Evolutionary conservation across 2,888 invertebrate species (phyloP), one percentile per base, ranked within the genome.

Genomic region (Argyresthia albistria): DNA sequence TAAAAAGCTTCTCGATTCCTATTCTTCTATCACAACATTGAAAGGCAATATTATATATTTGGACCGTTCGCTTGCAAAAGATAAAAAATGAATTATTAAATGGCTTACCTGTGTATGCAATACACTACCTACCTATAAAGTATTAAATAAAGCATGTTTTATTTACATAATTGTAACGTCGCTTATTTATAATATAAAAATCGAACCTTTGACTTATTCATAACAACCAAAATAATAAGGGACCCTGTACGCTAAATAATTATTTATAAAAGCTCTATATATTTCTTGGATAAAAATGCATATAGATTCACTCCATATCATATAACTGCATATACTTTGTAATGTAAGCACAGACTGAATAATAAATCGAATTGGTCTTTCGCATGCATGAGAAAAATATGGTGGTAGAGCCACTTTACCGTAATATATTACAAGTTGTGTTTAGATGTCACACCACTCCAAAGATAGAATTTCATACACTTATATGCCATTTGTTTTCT

Each of bases 1-100:
- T 42, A 42, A 42, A 42, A n/a, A n/a, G 42, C 11, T 42, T n/a
- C 12, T 42, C 42, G 42, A 25, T 25, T 25, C 25, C 14, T 43
- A 15, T n/a, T 35, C 35, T 57, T 67, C 75, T 83, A 86, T 86
- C 86, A 86, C 86, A 86, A 86, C 84, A 78, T 76, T 79, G 62
- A 83, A 86, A 86, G 84, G 86, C 84, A 80, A 71, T 76, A 67
- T 73, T 43, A n/a, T 73, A 76, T 64, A 64, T 67, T 84, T 86
- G 86, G 86, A 86, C 86, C 86, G 71, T 74, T 73, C 70, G 70
- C 83, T 83, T 80, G 81, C 79, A 76, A 77, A 76, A 70, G 66
- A 74, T 37, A 16, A 49, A 8, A n/a, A 35, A 25, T 9, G 16
- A 46, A n/a, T 39, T 16, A 2, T 15, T 35, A 49, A 14, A 14